phyloP scores from a whole-genome alignment of 1,140 invertebrate species.

The Tyrophagus putrescentiae region DNA sequence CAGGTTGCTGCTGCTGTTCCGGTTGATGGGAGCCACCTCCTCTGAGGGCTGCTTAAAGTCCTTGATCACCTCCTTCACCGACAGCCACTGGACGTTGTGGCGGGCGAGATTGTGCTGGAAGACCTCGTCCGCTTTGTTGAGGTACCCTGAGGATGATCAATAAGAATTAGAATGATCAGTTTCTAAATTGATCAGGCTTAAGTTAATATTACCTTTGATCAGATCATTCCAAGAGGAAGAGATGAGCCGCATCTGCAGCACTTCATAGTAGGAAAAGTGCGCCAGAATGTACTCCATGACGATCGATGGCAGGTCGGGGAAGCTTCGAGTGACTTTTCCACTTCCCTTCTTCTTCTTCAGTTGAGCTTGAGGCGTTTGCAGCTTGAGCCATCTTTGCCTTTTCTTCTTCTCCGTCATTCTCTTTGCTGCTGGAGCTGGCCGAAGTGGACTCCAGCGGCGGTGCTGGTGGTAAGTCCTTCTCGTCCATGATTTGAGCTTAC shows the following conservation, averaged over 20 bases:
- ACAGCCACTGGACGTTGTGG: slow-evolving; percentile 48
- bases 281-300: slow-evolving; percentile 78
- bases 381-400: too few species aligned
- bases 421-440: too few species aligned
- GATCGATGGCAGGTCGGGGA: slow-evolving; percentile 61
- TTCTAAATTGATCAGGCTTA: slow-evolving; percentile 5
- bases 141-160: slow-evolving; percentile 4
- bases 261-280: slow-evolving; percentile 70
- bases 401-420: too few species aligned
- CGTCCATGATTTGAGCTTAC: too few species aligned
- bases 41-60: slow-evolving; percentile 35
- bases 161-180: slow-evolving; percentile 3
- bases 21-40: background rate
- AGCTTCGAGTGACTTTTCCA: too few species aligned
- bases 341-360: too few species aligned
- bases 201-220: slow-evolving; percentile 53
- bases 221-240: slow-evolving; percentile 65
- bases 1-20: background rate
- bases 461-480: too few species aligned
- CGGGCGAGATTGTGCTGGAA: slow-evolving; percentile 46
- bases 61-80: slow-evolving; percentile 52
- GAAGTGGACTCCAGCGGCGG: too few species aligned
- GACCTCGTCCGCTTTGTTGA: slow-evolving; percentile 45
- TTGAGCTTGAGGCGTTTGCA: too few species aligned
- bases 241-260: slow-evolving; percentile 66